Evolutionary conservation across 2,888 invertebrate genomes (phyloP).

Genomic region (Hypolimnas misippus): DNA sequence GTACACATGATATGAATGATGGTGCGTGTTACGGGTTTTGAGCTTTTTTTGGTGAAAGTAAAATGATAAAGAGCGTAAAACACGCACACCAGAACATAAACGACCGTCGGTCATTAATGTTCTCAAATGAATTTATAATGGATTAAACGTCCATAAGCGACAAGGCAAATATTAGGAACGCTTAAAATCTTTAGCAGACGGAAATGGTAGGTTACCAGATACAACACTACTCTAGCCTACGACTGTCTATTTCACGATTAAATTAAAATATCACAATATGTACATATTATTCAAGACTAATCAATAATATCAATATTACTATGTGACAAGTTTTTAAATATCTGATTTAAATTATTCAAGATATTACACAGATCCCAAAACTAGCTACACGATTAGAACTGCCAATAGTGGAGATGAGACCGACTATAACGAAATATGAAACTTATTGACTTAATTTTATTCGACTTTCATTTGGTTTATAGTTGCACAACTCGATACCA

Average conservation of each 20-base stretch:
- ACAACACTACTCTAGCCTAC: conserved; percentile 67
- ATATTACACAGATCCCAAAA: conserved; percentile 55
- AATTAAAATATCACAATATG: conserved; percentile 84
- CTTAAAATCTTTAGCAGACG: conserved; percentile 59
- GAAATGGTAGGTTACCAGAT: conserved; percentile 58
- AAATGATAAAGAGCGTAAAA: conserved; percentile 16
- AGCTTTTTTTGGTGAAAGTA: conserved; percentile 34
- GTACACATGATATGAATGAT: conserved; percentile 53
- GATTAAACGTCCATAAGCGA: conserved; percentile 42
- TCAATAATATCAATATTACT: conserved; percentile 67
- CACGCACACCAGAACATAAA: conserved; percentile 26
- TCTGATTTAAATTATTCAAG: conserved; percentile 43
- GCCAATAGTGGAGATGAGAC: conserved; percentile 45
- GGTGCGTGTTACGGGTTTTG: conserved; percentile 38
- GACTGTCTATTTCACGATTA: conserved; percentile 75
- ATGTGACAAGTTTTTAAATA: conserved; percentile 41
- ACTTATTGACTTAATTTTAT: conserved; percentile 28
- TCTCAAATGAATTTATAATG: conserved; percentile 29
- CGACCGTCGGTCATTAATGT: conserved; percentile 15
- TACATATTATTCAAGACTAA: conserved; percentile 76
- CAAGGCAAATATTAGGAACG: conserved; percentile 56
- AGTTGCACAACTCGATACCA: conserved; percentile 28
- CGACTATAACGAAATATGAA: conserved; percentile 18
- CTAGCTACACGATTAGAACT: conserved; percentile 46
- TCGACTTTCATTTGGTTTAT: conserved; percentile 35